Evolutionary conservation across 2,113 vertebrate genomes (phyloP).

Genomic region (Eurypyga helias): DNA sequence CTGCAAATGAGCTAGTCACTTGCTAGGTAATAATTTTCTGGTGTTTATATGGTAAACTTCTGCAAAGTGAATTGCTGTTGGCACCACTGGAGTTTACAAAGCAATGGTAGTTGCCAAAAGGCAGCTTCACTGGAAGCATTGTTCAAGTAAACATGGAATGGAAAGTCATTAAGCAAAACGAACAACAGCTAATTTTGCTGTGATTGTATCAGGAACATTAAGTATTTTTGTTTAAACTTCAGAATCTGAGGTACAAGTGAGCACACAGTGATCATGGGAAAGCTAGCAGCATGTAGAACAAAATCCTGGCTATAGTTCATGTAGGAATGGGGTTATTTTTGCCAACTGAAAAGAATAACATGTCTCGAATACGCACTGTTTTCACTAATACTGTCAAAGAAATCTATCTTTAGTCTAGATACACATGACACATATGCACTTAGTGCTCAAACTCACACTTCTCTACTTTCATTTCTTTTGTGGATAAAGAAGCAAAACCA

Average conservation of each 20-base stretch:
- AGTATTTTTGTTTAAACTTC: conserved; percentile 42
- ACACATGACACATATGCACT: background rate
- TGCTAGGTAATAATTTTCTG: conserved; percentile 55
- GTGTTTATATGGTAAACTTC: conserved; percentile 49
- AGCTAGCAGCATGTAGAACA: conserved; percentile 1
- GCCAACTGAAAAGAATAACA: conserved; percentile 29
- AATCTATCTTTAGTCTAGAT: background rate
- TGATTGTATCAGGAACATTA: conserved; percentile 36
- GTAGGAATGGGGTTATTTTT: conserved; percentile 36
- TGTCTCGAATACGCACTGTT: background rate
- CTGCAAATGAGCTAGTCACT: conserved; percentile 43
- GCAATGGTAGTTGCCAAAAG: conserved; percentile 38
- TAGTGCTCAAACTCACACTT: background rate
- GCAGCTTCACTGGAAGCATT: conserved; percentile 2
- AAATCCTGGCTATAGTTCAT: conserved; percentile 30
- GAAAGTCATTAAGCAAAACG: conserved; percentile 46
- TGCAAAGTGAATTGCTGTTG: conserved; percentile 29
- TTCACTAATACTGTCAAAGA: background rate
- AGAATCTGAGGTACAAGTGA: conserved; percentile 23
- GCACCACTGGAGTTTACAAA: conserved; percentile 30
- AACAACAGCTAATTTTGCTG: conserved; percentile 32
- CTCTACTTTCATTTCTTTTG: background rate
- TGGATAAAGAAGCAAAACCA: background rate
- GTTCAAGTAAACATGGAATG: conserved; percentile 15
- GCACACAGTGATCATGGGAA: conserved; percentile 8